Evolutionary conservation across 2,797 vertebrate species (phyloP).

Genomic region (Pogonophryne albipinna): DNA sequence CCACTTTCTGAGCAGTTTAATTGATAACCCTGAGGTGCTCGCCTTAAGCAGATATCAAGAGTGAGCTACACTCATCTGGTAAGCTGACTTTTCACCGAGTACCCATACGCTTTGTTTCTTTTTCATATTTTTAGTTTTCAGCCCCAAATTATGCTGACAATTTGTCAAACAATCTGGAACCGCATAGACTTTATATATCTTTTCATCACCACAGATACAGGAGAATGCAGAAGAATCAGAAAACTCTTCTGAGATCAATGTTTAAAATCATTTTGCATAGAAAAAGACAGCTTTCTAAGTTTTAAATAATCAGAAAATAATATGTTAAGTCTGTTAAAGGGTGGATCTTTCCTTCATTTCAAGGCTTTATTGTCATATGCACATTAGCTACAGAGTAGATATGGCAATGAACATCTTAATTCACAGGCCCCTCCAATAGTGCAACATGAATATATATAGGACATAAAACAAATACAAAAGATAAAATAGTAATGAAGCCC

Average conservation of each 20-base stretch:
- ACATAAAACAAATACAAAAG: too few relatives aligned
- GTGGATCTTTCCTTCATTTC: not conserved
- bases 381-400: too few relatives aligned
- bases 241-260: not conserved
- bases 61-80: not conserved
- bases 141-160: not conserved
- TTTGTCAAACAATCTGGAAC: not conserved
- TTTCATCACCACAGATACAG: too few relatives aligned
- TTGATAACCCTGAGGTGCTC: not conserved
- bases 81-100: not conserved
- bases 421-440: too few relatives aligned
- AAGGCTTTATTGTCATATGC: too few relatives aligned
- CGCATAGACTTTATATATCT: too few relatives aligned
- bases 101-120: not conserved
- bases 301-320: not conserved
- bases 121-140: not conserved
- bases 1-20: too few relatives aligned
- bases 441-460: too few relatives aligned
- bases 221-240: too few relatives aligned
- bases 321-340: not conserved
- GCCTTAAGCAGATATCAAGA: not conserved
- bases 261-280: not conserved
- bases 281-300: not conserved
- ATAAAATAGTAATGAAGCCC: not conserved
- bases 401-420: too few relatives aligned